Conservation (phyloP, 2,113 vertebrate genomes). For the Marmota flaviventris region DNA sequence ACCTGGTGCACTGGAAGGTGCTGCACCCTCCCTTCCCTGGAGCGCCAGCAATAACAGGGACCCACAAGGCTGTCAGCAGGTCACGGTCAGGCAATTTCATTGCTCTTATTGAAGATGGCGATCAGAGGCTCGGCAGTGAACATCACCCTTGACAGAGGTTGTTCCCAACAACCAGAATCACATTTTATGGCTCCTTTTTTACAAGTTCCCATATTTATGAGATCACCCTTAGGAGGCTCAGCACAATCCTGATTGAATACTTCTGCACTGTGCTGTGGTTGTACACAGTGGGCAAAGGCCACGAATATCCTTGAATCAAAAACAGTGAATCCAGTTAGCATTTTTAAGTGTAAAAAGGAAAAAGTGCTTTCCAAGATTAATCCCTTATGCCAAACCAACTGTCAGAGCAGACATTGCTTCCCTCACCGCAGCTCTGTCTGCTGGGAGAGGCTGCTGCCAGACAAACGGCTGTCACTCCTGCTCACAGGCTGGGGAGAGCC, state of each 20-base stretch:
- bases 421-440: background rate
- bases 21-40: accelerated
- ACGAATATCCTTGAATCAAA: conserved; percentile 3
- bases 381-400: background rate
- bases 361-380: background rate
- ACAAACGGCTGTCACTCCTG: conserved; percentile 64
- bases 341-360: conserved; percentile 27
- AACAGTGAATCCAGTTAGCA: background rate
- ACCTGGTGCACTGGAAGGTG: accelerated
- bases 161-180: background rate
- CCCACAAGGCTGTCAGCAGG: background rate
- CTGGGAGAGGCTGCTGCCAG: conserved; percentile 51
- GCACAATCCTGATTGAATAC: background rate
- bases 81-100: background rate
- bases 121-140: background rate
- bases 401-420: background rate
- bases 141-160: background rate
- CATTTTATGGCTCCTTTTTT: background rate
- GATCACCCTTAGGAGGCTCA: background rate
- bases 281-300: background rate
- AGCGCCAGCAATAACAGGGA: background rate
- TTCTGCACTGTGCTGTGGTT: background rate
- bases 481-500: background rate
- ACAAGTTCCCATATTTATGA: background rate
- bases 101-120: background rate